Evolutionary conservation across 23 tunicate species (phyloP), one percentile per base, ranked within the genome.

Genomic region (Styela clava): DNA sequence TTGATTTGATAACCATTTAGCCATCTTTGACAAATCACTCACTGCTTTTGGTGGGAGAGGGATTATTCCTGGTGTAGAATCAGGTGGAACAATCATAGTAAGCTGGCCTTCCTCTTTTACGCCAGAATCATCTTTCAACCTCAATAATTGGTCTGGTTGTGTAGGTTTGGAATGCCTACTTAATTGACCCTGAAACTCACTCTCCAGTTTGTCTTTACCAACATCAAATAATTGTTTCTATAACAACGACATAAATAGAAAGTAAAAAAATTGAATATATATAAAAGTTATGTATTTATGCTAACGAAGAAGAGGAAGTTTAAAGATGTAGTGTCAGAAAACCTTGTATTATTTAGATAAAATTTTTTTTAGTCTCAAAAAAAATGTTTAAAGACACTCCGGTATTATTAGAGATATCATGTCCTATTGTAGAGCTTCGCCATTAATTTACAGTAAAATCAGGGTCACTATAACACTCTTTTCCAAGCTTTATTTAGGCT

Each of bases 1-100:
- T 76, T 22, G 32, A n/a, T 86, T 79, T 63, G 82, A n/a, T n/a
- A 93, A 70, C 98, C 98, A 93, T 31, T 62, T 22, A 1, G 98
- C 93, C 56, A 93, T 93, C 28, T 61, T 78, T 18, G 87, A 71
- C 22, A 93, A 67, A 85, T 88, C 90, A 9, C 64, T 33, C 21
- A 87, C 77, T 33, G 98, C 87, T 69, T 93, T 93, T 32, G 67
- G 86, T 22, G 86, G 86, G 1, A 87, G 68, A 19, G 62, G 33
- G 16, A 21, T 27, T 16, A 76, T 23, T 25, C 52, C 61, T 52
- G 52, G 65, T 24, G 44, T 44, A 23, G 81, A 52, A 7, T 76
- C 65, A 0, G 52, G 19, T 24, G 81, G 33, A 52, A 33, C 65
- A 52, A 18, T 18, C 71, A 67, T 29, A 18, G 71, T 67, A 0